Evolutionary conservation across 2,888 invertebrate species (phyloP), one percentile per base, ranked within the genome.

Genomic region (Leucozona laternaria): DNA sequence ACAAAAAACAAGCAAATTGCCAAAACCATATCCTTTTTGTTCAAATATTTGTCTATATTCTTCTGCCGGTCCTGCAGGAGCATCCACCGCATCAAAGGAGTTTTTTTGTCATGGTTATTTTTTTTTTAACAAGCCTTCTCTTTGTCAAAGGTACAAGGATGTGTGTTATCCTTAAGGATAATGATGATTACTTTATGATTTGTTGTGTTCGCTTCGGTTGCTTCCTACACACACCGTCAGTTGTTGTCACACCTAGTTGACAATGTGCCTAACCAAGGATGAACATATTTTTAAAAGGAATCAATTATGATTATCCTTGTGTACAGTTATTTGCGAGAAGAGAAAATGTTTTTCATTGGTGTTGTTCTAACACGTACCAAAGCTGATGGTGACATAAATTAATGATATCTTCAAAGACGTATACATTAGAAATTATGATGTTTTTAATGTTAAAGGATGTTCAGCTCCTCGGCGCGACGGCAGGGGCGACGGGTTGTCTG

Each of bases 231-330:
- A 75, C 20, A 37, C 13, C 13, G 37, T 73, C 11, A 71, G 50
- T 53, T 50, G 20, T 53, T 50, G 68, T 68, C 72, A 78, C 79
- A 84, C 68, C 53, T 53, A 68, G 62, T 77, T 78, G 62, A 87
- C 87, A 88, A 88, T 86, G 83, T 81, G 86, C 77, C 78, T 79
- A 88, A 88, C 83, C 81, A 82, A 85, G 88, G 79, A 83, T 88
- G 82, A 88, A 78, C 85, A 78, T 79, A 77, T 82, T 79, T 48
- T 86, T 22, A 82, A 71, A 84, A 87, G 60, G 84, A 88, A 87
- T 88, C 88, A 88, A 87, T 88, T 88, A 88, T 88, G 83, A 84
- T 88, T 84, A 87, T 88, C 88, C 82, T 86, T 78, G 75, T 84
- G 68, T n/a, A 73, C 72, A 78, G 60, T 77, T 81, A 73, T 64